These are phyloP conservation scores for Aurelia sp. DNA, from an alignment of 30 jellyfish, hydroid and myxozoan species.

Conservation along the genomic window DNA sequence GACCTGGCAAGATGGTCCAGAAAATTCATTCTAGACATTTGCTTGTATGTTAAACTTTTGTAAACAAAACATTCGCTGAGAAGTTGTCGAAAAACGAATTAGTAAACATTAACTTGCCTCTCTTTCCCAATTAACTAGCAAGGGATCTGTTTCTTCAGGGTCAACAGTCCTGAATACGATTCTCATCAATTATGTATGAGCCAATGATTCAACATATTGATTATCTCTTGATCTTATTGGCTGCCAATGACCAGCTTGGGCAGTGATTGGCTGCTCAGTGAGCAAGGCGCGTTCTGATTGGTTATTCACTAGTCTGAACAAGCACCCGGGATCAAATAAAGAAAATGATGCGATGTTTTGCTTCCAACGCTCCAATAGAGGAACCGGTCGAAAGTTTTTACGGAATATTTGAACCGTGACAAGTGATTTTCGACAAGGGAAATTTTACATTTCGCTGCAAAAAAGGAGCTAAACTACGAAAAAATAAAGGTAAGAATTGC, in stretches of 20 bases:
- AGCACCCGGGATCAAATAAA: slow-evolving; percentile 52
- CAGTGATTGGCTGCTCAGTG: slow-evolving; percentile 66
- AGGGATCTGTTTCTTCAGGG: slow-evolving; percentile 31
- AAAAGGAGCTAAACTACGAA: slow-evolving; percentile 25
- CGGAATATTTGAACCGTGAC: slow-evolving; percentile 77
- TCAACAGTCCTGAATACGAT: slow-evolving; percentile 46
- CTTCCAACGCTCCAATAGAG: slow-evolving; percentile 62
- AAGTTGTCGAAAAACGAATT: too few species aligned
- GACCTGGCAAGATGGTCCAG: too few species aligned
- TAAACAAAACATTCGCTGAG: not conserved
- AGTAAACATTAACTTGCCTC: too few species aligned
- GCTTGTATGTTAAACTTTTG: too few species aligned
- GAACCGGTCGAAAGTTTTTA: slow-evolving; percentile 57
- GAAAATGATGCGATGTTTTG: slow-evolving; percentile 71
- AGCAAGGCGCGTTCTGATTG: slow-evolving; percentile 53
- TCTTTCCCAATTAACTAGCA: too few species aligned
- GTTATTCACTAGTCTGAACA: slow-evolving; percentile 36
- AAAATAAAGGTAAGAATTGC: slow-evolving; percentile 57
- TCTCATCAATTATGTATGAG: slow-evolving; percentile 45
- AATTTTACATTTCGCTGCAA: slow-evolving; percentile 37
- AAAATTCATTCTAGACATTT: too few species aligned
- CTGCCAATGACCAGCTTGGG: slow-evolving; percentile 36
- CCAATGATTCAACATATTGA: slow-evolving; percentile 55
- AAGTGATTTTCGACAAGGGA: slow-evolving; percentile 63
- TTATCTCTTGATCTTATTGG: slow-evolving; percentile 32